These are phyloP conservation scores for Syndactyla subalaris DNA, from an alignment of 2,797 vertebrate species.

Conservation along the genomic window DNA sequence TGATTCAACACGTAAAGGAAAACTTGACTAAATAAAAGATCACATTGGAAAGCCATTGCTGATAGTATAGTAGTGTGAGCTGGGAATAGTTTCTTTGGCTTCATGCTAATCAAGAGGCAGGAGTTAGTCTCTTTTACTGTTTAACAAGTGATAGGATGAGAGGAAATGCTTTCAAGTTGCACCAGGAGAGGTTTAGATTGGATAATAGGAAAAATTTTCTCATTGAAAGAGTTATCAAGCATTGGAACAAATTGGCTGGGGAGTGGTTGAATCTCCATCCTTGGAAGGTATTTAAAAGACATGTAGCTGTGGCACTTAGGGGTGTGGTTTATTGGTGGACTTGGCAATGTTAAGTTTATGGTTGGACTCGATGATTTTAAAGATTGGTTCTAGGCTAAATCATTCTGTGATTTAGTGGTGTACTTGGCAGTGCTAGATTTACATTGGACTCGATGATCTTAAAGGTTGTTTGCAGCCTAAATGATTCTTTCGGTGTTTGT, in stretches of 20 bases:
- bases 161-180: not conserved
- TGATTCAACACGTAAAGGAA: not conserved
- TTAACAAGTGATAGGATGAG: not conserved
- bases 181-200: not conserved
- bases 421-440: not conserved
- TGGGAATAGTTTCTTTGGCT: not conserved
- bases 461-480: not conserved
- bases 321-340: not conserved
- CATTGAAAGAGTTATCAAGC: not conserved
- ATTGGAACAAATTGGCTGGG: not conserved
- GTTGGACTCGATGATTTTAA: not conserved
- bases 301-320: not conserved
- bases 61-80: not conserved
- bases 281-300: not conserved
- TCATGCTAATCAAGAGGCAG: not conserved
- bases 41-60: not conserved
- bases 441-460: fast-evolving
- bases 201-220: not conserved
- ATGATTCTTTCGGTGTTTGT: not conserved
- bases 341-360: not conserved
- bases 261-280: not conserved
- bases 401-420: not conserved
- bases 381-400: not conserved
- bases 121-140: not conserved
- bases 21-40: not conserved